Percentiles rank a stretch among this genome's conserved stretches.
Conservation (phyloP, 2,888 invertebrate species). For the Tryphoninae sp. region DNA sequence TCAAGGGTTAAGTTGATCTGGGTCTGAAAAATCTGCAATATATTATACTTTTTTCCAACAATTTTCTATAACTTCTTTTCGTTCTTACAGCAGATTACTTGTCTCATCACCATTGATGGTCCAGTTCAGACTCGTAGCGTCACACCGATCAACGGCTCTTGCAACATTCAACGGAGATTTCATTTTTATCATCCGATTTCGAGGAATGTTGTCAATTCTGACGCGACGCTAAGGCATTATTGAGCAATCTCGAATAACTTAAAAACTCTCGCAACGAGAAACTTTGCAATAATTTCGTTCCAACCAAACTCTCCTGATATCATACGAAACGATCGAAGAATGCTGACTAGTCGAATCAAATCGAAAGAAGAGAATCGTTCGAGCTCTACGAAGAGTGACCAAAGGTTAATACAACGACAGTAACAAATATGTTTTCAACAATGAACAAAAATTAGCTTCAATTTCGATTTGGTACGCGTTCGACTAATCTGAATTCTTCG, state of each 20-base stretch:
- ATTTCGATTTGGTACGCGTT: constrained; percentile 2
- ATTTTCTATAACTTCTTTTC: background rate
- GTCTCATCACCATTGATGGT: too few species aligned
- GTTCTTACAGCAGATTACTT: background rate
- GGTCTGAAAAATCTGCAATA: background rate
- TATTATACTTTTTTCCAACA: background rate
- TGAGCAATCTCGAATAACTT: constrained; percentile 21
- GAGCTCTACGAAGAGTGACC: background rate
- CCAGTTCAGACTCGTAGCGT: background rate
- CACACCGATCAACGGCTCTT: background rate
- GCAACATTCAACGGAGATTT: background rate
- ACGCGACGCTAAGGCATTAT: constrained; percentile 18
- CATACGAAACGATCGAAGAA: background rate
- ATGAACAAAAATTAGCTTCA: background rate
- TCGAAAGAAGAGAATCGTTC: background rate
- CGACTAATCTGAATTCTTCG: constrained; percentile 3
- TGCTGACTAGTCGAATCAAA: background rate
- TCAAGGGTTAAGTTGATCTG: background rate
- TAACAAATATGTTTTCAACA: background rate
- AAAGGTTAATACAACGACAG: background rate
- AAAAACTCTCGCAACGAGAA: background rate
- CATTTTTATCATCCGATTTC: background rate
- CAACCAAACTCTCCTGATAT: too few species aligned
- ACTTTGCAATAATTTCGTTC: constrained; percentile 9
- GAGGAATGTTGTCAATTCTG: background rate